Evolutionary conservation across 1,140 invertebrate genomes (phyloP).

Genomic region (Tetraneura akinire): DNA sequence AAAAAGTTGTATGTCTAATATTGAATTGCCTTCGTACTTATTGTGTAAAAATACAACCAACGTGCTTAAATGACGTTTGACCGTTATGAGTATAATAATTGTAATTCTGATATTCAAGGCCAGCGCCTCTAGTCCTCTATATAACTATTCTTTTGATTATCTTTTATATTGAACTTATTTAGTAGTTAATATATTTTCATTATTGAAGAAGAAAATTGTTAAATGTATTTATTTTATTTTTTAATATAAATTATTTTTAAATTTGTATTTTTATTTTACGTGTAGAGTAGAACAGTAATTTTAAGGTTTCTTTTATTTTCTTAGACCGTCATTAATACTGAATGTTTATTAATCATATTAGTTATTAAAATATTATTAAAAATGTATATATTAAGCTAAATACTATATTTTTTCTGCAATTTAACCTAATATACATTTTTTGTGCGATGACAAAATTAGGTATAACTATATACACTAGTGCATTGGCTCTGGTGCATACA

Average conservation of each 20-base stretch:
- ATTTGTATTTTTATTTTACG: conserved; percentile 16
- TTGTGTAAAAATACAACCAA: not conserved
- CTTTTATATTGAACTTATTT: not conserved
- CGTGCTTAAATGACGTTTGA: conserved; percentile 30
- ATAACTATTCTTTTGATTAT: conserved; percentile 3
- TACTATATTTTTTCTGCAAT: too few species aligned
- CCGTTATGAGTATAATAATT: conserved; percentile 26
- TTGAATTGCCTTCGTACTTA: not conserved
- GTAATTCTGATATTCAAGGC: conserved; percentile 32
- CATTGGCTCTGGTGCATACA: too few species aligned
- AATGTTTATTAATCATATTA: not conserved
- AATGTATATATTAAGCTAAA: not conserved
- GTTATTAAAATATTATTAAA: not conserved
- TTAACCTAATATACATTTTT: not conserved
- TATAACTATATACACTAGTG: too few species aligned
- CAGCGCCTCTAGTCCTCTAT: not conserved
- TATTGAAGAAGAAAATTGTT: not conserved
- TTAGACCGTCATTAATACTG: too few species aligned
- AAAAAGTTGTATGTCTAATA: not conserved
- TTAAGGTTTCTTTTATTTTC: conserved; percentile 1
- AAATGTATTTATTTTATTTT: not conserved
- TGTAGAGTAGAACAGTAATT: too few species aligned
- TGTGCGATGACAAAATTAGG: not conserved
- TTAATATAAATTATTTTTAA: not conserved
- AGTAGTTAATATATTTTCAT: not conserved